Evolutionary conservation across 2,113 vertebrate genomes (phyloP).

Genomic region (Rhinogobius similis): DNA sequence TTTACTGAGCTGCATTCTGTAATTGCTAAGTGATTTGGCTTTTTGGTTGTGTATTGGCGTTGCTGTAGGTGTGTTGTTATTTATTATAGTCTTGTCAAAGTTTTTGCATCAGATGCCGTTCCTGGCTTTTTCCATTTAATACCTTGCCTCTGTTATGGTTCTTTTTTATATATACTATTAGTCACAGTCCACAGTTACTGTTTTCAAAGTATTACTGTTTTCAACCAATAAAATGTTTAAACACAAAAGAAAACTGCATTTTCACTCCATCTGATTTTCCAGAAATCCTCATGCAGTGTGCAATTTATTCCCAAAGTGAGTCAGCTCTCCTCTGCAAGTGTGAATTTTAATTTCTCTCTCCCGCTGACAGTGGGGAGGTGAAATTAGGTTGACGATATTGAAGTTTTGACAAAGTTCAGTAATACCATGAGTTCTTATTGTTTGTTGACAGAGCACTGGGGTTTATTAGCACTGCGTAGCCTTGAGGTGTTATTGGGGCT

Average conservation of each 20-base stretch:
- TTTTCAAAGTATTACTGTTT: not conserved
- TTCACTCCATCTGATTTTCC: not conserved
- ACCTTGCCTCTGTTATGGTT: not conserved
- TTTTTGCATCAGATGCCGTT: not conserved
- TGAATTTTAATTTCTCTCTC: not conserved
- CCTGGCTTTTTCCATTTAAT: not conserved
- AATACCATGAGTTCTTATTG: constrained; percentile 44
- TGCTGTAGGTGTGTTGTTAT: not conserved
- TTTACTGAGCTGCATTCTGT: not conserved
- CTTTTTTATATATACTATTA: not conserved
- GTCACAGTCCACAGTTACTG: not conserved
- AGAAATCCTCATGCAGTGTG: not conserved
- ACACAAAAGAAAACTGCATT: not conserved
- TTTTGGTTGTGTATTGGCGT: not conserved
- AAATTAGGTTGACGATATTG: constrained; percentile 36
- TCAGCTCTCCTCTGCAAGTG: constrained; percentile 5
- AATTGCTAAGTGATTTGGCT: not conserved
- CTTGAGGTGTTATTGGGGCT: constrained; percentile 52
- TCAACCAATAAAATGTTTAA: not conserved
- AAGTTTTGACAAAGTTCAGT: constrained; percentile 51
- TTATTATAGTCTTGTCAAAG: not conserved
- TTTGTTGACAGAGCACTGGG: constrained; percentile 49
- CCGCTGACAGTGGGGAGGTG: constrained; percentile 14
- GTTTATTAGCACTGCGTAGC: constrained; percentile 59
- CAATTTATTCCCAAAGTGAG: constrained; percentile 7